A percentile compares a stretch with the other conserved stretches of the same genome.
Conservation (phyloP, 2,888 invertebrate genomes). For the Sarcophaga variegata region DNA sequence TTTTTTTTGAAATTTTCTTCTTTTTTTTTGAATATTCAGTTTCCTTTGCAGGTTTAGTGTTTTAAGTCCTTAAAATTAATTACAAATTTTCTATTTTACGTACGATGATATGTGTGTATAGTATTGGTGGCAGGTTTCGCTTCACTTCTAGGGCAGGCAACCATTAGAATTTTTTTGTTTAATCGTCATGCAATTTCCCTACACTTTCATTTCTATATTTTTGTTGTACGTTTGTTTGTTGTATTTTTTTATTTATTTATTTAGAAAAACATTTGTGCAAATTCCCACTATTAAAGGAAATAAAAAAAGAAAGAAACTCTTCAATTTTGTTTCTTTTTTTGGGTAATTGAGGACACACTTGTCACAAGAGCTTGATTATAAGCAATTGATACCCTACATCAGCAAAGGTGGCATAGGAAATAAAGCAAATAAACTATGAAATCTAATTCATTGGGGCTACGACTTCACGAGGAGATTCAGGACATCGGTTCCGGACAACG, state of each 20-base stretch:
- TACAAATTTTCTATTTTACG: slow-evolving; percentile 18
- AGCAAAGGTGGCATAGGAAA: background rate
- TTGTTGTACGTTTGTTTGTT: no score
- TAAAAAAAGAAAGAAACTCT: slow-evolving; percentile 19
- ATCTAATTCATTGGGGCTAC: no score
- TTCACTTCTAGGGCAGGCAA: no score
- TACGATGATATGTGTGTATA: no score
- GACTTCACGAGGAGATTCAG: no score
- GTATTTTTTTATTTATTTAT: slow-evolving; percentile 41
- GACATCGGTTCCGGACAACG: no score
- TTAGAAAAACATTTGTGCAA: slow-evolving; percentile 65
- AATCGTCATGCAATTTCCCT: no score
- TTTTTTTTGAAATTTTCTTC: slow-evolving; percentile 1
- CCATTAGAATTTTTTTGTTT: no score
- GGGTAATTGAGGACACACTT: slow-evolving; percentile 70
- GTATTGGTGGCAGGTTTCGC: slow-evolving; percentile 10
- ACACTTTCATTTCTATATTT: no score
- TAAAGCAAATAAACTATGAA: background rate
- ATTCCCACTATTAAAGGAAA: slow-evolving; percentile 58
- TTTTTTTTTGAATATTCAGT: background rate
- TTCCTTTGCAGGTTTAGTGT: background rate
- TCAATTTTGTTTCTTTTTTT: slow-evolving; percentile 28
- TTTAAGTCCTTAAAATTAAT: slow-evolving; percentile 57
- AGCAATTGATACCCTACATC: background rate
- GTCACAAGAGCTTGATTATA: slow-evolving; percentile 68